Conservation (phyloP, 2,797 vertebrate genomes). For the Megalops cyprinoides region DNA sequence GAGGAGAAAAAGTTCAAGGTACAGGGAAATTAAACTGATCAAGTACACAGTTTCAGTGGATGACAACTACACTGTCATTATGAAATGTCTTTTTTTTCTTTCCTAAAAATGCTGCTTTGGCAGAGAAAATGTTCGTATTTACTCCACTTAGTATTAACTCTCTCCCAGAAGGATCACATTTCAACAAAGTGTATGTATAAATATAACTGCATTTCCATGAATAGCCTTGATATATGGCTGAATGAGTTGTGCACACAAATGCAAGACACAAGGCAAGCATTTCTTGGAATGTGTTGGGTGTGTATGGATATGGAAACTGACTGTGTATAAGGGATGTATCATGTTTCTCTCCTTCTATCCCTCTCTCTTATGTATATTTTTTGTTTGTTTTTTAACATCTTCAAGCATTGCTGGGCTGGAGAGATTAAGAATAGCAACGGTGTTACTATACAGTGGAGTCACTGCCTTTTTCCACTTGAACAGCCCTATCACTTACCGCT, state of each 20-base stretch:
- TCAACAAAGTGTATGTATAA: not conserved
- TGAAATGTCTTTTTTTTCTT: too few relatives aligned
- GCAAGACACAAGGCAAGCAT: too few relatives aligned
- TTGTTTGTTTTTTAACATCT: too few relatives aligned
- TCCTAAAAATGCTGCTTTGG: not conserved
- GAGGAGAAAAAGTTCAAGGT: conserved; percentile 19
- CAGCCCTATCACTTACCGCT: conserved; percentile 65
- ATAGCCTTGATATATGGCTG: too few relatives aligned
- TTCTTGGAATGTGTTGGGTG: too few relatives aligned
- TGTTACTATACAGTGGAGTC: not conserved
- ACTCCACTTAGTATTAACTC: too few relatives aligned
- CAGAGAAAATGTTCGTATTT: not conserved
- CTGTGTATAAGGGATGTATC: too few relatives aligned
- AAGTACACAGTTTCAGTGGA: not conserved
- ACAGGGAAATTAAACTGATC: not conserved
- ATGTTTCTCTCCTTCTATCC: too few relatives aligned
- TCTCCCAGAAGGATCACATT: not conserved
- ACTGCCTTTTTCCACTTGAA: not conserved
- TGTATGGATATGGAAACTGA: too few relatives aligned
- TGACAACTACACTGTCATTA: not conserved
- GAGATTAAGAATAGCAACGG: not conserved
- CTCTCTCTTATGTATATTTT: too few relatives aligned
- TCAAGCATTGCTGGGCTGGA: too few relatives aligned
- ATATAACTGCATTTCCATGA: not conserved
- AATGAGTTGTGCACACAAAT: too few relatives aligned